phyloP scores from a whole-genome alignment of 1,140 invertebrate genomes.

The Panulirus ornatus region DNA sequence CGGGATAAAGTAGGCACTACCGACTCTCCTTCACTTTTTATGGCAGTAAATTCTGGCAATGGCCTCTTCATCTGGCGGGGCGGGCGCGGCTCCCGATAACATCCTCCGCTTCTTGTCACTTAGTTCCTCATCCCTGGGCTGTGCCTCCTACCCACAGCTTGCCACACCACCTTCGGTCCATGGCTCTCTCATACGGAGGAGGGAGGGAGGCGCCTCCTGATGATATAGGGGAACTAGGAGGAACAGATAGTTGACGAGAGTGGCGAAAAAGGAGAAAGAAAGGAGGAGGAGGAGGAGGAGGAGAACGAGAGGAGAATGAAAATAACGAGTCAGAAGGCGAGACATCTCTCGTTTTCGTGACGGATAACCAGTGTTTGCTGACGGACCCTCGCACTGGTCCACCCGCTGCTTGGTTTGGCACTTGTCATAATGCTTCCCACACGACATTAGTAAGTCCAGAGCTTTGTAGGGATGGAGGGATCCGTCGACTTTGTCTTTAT shows the following conservation, averaged over 20 bases:
- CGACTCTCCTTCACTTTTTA: neutral
- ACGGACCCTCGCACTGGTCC: neutral
- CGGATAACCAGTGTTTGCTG: too few relatives aligned
- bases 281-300: constrained; percentile 13
- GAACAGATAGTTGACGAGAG: neutral
- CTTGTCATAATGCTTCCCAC: neutral
- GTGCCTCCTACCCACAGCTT: too few relatives aligned
- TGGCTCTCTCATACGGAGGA: neutral
- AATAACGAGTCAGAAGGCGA: neutral
- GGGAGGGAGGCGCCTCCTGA: neutral
- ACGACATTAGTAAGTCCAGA: neutral
- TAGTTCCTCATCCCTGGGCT: too few relatives aligned
- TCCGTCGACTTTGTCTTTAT: neutral
- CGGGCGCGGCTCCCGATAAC: too few relatives aligned
- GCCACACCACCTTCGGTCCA: too few relatives aligned
- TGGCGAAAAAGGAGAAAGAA: neutral
- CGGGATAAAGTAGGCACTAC: neutral
- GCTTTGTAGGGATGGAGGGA: neutral
- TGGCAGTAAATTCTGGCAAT: neutral
- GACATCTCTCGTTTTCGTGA: too few relatives aligned
- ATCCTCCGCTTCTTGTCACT: too few relatives aligned
- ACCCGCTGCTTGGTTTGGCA: neutral
- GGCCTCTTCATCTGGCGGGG: too few relatives aligned
- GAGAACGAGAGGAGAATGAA: neutral
- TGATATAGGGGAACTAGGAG: neutral